Evolutionary conservation across 1,140 invertebrate genomes (phyloP), one percentile per base, ranked within the genome.

Genomic region (Battus philenor): DNA sequence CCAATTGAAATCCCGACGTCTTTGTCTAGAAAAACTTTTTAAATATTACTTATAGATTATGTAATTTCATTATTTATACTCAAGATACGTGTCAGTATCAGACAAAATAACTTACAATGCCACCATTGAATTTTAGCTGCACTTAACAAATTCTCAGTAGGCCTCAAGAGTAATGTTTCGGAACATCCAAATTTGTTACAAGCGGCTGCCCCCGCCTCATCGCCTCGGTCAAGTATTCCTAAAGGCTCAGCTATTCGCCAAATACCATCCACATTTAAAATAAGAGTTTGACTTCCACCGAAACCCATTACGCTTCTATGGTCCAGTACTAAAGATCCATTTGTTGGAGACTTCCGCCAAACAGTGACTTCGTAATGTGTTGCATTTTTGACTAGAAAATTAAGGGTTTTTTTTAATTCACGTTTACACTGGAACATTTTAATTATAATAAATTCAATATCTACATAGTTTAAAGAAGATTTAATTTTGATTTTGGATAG

Each of bases 331-430:
- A 81, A 53, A 0, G 80, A 82, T 1, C 74, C 51, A 38, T 84
- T 84, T 3, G 68, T 71, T 6, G 59, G 66, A 4, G 80, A 84
- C 59, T 81, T 65, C 3, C 72, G 58, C 80, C 78, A 84, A 3
- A 84, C 77, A 4, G 76, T 79, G 0, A 82, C 68, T 56, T 84
- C 80, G 50, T 84, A 84, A 52, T 84, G 69, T 2, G 80, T 84
- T 24, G 80, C 80, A 20, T 84, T 84, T 56, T 84, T 78, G 24
- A 84, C 77, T 81, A 49, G 5, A 63, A 73, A n/a, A n/a, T n/a
- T n/a, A n/a, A n/a, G n/a, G n/a, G n/a, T n/a, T n/a, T n/a, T n/a
- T n/a, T n/a, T n/a, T n/a, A n/a, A n/a, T n/a, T n/a, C n/a, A n/a
- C n/a, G n/a, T n/a, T n/a, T n/a, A n/a, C n/a, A n/a, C n/a, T n/a